Evolutionary conservation across 2,797 vertebrate genomes (phyloP), one percentile per base, ranked within the genome.

Genomic region (Eidolon dupreanum): DNA sequence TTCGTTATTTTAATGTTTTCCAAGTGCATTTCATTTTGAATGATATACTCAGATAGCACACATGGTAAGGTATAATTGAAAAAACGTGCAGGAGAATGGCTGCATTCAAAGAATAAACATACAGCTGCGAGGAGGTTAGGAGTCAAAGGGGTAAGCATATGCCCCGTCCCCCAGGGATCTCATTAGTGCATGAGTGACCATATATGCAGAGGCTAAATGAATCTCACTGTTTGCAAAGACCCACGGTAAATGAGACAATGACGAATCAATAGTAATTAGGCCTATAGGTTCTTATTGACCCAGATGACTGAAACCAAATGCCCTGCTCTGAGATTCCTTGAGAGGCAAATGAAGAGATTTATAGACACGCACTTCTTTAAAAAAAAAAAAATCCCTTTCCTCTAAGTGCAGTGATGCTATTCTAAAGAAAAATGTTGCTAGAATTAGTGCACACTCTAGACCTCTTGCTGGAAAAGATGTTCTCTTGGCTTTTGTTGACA

Each of bases 1-100:
- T 99, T 98, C 97, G 97, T 98, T 98, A 98, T 98, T 98, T 98
- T 99, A 99, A 99, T 98, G 97, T 98, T 97, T 99, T 99, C 98
- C 98, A 99, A 99, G 98, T 98, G 98, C 96, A 98, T 95, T 98
- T 98, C 98, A 98, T 98, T 98, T 98, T 98, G 98, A 98, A 92
- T 98, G 98, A 98, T 99, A 97, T 94, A 96, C 97, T 98, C 97
- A 97, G 97, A 98, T 98, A 98, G 98, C 95, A 95, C 97, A 99
- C 98, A 98, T 98, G 98, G 98, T 98, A 98, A 98, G 96, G 91
- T 97, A 97, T 99, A 99, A 99, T 99, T 98, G 98, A 97, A 99
- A 99, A 98, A 99, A 98, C 97, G 97, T 99, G 98, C 87, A 92
- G 95, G 96, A 96, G 96, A 98, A 98, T 97, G 98, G 92, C 97